These are phyloP conservation scores for Pararge aegeria DNA, from an alignment of 1,140 invertebrate species.

Conservation along the genomic window DNA sequence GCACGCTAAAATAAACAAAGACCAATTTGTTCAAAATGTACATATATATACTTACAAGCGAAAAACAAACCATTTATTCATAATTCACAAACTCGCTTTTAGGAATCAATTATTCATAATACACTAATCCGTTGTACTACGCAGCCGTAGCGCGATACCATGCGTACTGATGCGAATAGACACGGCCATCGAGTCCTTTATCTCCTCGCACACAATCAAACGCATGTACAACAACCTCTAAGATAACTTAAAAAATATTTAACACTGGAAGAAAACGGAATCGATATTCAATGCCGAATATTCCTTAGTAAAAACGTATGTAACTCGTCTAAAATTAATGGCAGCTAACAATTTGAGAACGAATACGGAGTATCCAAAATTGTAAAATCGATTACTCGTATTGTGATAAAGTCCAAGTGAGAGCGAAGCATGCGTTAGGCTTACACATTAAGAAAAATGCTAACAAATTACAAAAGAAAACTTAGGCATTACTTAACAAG, in stretches of 20 bases:
- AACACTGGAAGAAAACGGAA: slow-evolving; percentile 42
- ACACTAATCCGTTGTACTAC: slow-evolving; percentile 36
- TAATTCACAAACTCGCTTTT: slow-evolving; percentile 42
- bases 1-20: slow-evolving; percentile 51
- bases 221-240: slow-evolving; percentile 27
- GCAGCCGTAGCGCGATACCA: slow-evolving; percentile 19
- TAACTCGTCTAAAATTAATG: slow-evolving; percentile 26
- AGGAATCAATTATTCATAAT: slow-evolving; percentile 39
- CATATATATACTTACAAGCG: slow-evolving; percentile 75
- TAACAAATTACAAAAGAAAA: slow-evolving; percentile 62
- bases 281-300: slow-evolving; percentile 30
- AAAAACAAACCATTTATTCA: slow-evolving; percentile 51
- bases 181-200: not conserved
- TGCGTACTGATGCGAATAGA: slow-evolving; percentile 16
- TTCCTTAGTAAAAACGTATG: slow-evolving; percentile 16
- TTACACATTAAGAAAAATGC: slow-evolving; percentile 66
- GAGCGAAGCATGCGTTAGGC: slow-evolving; percentile 47
- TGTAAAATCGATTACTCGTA: slow-evolving; percentile 26
- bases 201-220: not conserved
- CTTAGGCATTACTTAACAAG: slow-evolving; percentile 74
- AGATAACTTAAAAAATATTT: slow-evolving; percentile 48
- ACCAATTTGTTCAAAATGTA: slow-evolving; percentile 68
- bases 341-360: slow-evolving; percentile 33
- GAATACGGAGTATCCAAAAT: slow-evolving; percentile 21
- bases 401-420: slow-evolving; percentile 28